Evolutionary conservation across 37 sponge, comb jelly and placozoan genomes (phyloP).

Genomic region (Chondrilla cf. caribensis): DNA sequence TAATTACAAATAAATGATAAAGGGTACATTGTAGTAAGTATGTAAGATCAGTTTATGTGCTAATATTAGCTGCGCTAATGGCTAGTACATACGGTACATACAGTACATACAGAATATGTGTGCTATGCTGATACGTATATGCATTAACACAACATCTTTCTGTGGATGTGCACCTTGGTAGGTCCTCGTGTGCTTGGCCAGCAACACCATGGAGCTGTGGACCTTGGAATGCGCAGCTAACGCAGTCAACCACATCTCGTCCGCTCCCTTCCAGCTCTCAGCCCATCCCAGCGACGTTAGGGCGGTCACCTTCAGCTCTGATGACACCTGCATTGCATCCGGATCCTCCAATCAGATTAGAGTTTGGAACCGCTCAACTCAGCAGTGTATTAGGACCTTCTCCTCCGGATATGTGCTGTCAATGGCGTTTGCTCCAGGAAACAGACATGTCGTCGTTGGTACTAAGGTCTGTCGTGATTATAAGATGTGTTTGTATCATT

Average conservation of each 20-base stretch:
- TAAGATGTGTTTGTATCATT: neutral
- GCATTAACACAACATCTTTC: neutral
- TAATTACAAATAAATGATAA: no score
- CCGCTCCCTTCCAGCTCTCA: neutral
- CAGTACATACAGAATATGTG: no score
- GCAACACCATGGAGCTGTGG: neutral
- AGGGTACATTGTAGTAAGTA: no score
- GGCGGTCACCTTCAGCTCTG: conserved; percentile 78
- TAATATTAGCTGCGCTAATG: neutral
- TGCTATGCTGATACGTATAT: neutral
- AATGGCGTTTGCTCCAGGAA: conserved; percentile 82
- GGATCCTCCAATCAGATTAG: conserved; percentile 66
- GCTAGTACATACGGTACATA: no score
- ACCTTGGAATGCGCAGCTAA: neutral
- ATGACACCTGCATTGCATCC: conserved; percentile 62
- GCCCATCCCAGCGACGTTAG: conserved; percentile 22
- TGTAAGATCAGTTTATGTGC: neutral
- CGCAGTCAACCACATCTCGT: neutral
- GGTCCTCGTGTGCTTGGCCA: conserved; percentile 1
- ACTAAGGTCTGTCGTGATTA: conserved; percentile 60
- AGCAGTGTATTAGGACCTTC: conserved; percentile 73
- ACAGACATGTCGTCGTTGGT: conserved; percentile 80
- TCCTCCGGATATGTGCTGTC: conserved; percentile 74
- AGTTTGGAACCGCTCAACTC: conserved; percentile 66
- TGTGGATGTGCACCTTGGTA: neutral